Evolutionary conservation across 2,797 vertebrate genomes (phyloP).

Genomic region (Acrossocheilus wenchowensis): DNA sequence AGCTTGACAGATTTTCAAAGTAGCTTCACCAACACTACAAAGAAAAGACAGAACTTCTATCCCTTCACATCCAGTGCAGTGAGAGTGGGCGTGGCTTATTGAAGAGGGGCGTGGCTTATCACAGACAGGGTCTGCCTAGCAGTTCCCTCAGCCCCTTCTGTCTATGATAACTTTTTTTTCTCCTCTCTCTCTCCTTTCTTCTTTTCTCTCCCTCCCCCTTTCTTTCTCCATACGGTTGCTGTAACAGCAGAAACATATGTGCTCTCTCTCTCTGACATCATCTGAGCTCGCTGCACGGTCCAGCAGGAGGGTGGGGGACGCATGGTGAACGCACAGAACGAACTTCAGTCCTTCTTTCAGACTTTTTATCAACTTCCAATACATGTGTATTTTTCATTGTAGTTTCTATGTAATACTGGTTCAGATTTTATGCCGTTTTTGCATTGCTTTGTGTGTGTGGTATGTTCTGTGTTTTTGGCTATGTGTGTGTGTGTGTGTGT

Average conservation of each 20-base stretch:
- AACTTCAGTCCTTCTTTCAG: constrained; percentile 65
- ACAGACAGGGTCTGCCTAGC: not conserved
- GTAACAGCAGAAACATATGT: constrained; percentile 85
- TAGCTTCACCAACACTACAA: not conserved
- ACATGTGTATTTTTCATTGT: not conserved
- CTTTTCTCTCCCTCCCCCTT: constrained; percentile 36
- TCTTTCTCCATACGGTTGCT: constrained; percentile 56
- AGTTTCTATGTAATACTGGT: not conserved
- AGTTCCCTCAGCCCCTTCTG: not conserved
- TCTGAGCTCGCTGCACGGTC: constrained; percentile 74
- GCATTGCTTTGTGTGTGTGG: not conserved
- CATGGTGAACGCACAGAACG: constrained; percentile 74
- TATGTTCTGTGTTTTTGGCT: not conserved
- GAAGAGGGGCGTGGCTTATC: not conserved
- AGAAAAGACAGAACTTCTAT: not conserved
- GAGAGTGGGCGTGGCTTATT: not conserved
- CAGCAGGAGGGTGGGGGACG: constrained; percentile 80
- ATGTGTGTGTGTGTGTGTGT: not conserved
- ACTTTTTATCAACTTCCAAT: not conserved
- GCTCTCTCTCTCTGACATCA: constrained; percentile 70
- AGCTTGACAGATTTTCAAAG: not conserved
- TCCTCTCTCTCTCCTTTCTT: constrained; percentile 26
- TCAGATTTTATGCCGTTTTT: not conserved
- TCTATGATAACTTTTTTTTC: constrained; percentile 41
- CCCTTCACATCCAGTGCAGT: not conserved